phyloP scores from a whole-genome alignment of 2,113 vertebrate genomes.

The Fukomys damarensis region DNA sequence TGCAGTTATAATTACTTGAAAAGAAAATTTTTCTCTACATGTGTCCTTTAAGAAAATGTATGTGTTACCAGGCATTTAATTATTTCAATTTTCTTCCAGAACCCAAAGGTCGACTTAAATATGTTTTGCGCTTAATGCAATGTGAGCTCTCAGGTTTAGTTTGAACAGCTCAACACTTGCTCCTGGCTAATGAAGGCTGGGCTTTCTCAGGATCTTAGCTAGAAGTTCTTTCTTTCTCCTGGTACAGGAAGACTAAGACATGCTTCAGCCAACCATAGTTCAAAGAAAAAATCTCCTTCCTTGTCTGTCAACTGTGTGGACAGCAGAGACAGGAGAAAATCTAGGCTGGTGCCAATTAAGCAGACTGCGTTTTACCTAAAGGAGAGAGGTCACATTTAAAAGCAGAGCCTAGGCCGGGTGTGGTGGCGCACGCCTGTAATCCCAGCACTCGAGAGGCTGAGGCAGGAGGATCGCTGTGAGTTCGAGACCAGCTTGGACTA shows the following conservation, averaged over 20 bases:
- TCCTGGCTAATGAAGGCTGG: constrained; percentile 31
- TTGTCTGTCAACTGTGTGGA: not conserved
- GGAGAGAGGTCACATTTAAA: not conserved
- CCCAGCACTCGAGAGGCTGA: too few relatives aligned
- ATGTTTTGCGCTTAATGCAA: constrained; percentile 12
- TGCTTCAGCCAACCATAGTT: not conserved
- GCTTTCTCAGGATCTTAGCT: constrained; percentile 8
- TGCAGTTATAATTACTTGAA: not conserved
- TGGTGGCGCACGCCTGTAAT: too few relatives aligned
- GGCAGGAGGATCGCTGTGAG: too few relatives aligned
- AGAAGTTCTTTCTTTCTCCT: constrained; percentile 5
- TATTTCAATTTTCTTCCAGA: not conserved
- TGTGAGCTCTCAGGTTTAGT: not conserved
- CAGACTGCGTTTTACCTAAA: not conserved
- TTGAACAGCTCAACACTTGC: not conserved
- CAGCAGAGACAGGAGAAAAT: not conserved
- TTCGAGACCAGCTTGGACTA: too few relatives aligned
- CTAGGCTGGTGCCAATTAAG: not conserved
- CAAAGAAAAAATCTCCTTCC: not conserved
- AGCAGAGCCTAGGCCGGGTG: not conserved
- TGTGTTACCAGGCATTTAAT: not conserved
- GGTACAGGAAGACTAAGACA: not conserved
- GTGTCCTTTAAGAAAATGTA: not conserved
- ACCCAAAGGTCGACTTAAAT: constrained; percentile 29
- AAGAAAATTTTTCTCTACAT: not conserved